These are phyloP conservation scores for Brenthis hecate DNA, from an alignment of 2,888 invertebrate genomes.

Conservation along the genomic window DNA sequence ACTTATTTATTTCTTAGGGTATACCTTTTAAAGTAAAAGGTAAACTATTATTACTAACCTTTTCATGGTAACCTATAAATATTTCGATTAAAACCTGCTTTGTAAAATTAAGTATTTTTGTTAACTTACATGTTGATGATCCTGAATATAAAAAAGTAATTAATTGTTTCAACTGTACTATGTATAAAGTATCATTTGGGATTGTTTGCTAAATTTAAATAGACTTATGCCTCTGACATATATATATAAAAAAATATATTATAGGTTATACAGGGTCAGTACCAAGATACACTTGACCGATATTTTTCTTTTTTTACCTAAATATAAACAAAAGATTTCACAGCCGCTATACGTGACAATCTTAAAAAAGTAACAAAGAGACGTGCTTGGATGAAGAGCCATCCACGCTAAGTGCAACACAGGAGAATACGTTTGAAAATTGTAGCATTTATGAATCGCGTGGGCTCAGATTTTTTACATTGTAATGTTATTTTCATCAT, in stretches of 20 bases:
- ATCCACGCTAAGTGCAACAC: slow-evolving; percentile 30
- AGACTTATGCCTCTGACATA: no score
- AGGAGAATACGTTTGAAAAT: slow-evolving; percentile 21
- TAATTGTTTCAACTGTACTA: no score
- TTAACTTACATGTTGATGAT: no score
- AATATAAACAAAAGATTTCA: slow-evolving; percentile 32
- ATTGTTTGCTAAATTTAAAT: no score
- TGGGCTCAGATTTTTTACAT: slow-evolving; percentile 21
- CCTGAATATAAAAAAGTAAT: no score
- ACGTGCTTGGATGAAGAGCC: slow-evolving; percentile 35
- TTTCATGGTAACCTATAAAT: no score
- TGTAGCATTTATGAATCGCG: slow-evolving; percentile 26
- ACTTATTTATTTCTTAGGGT: no score
- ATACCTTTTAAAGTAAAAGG: no score
- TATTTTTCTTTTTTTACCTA: slow-evolving; percentile 26
- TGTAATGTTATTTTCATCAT: slow-evolving; percentile 11
- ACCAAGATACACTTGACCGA: slow-evolving; percentile 26
- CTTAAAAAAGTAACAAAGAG: slow-evolving; percentile 37
- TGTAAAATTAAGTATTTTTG: no score
- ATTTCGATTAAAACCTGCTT: no score
- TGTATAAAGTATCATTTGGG: no score
- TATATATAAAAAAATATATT: slow-evolving; percentile 4
- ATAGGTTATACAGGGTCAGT: slow-evolving; percentile 13
- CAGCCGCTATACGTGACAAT: slow-evolving; percentile 35
- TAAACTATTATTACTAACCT: no score